Percentiles rank a stretch among this genome's conserved stretches.
Conservation (phyloP, 2,888 invertebrate species). For the Epiblema foenella region DNA sequence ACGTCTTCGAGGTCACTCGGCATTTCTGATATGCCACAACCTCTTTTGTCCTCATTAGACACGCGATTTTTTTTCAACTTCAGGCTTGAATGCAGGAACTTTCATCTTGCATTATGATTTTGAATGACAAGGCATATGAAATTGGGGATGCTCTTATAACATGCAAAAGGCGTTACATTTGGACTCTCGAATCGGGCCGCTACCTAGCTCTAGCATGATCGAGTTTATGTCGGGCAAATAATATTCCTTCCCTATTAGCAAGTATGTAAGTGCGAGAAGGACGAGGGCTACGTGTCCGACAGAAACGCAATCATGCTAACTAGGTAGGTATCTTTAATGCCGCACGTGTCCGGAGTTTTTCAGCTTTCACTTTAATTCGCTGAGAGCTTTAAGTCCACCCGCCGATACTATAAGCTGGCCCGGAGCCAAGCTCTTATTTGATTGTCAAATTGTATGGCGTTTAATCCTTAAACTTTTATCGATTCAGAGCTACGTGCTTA, state of each 20-base stretch:
- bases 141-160: neutral
- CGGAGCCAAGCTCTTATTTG: slow-evolving; percentile 44
- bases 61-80: too few species aligned
- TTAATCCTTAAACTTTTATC: slow-evolving; percentile 29
- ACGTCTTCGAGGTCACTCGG: too few species aligned
- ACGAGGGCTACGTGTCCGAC: too few species aligned
- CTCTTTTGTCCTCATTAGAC: too few species aligned
- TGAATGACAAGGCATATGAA: neutral
- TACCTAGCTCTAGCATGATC: too few species aligned
- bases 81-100: neutral
- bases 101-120: neutral
- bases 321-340: neutral
- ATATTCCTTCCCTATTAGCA: too few species aligned
- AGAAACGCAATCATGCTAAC: too few species aligned
- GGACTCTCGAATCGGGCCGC: neutral
- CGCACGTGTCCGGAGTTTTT: slow-evolving; percentile 3
- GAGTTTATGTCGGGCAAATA: too few species aligned
- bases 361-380: slow-evolving; percentile 30
- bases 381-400: slow-evolving; percentile 25
- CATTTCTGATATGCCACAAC: too few species aligned
- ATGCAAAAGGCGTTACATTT: neutral
- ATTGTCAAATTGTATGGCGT: slow-evolving; percentile 46
- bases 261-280: too few species aligned
- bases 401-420: slow-evolving; percentile 40
- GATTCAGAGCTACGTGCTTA: slow-evolving; percentile 21